These are phyloP conservation scores for Leucoraja erinaceus DNA, from an alignment of 2,113 vertebrate species.

Conservation along the genomic window DNA sequence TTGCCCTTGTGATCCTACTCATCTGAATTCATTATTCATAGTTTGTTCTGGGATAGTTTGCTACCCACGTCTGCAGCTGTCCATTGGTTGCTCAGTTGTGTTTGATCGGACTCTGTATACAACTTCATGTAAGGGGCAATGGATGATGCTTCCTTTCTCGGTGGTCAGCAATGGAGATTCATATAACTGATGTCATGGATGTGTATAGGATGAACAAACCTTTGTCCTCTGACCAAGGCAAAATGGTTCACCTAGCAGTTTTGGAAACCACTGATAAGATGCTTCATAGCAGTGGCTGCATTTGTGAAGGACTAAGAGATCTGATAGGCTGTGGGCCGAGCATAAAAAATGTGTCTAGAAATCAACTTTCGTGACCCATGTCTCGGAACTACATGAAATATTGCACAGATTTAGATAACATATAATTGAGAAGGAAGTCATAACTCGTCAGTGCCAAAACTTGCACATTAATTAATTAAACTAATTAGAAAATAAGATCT, in stretches of 20 bases:
- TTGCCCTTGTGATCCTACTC: neutral
- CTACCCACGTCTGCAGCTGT: neutral
- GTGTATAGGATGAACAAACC: neutral
- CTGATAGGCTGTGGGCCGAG: too few species aligned
- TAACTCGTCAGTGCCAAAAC: too few species aligned
- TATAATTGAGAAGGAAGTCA: too few species aligned
- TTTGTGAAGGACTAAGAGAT: neutral
- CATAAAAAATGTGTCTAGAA: too few species aligned
- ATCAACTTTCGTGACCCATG: too few species aligned
- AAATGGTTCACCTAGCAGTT: neutral
- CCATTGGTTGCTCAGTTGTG: neutral
- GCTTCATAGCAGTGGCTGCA: neutral
- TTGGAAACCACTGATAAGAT: neutral
- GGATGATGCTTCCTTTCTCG: neutral
- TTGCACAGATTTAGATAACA: too few species aligned
- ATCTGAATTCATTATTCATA: neutral
- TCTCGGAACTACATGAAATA: too few species aligned
- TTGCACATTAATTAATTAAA: too few species aligned
- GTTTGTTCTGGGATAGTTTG: neutral
- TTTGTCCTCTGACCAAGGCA: neutral
- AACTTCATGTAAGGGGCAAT: neutral
- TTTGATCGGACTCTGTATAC: neutral
- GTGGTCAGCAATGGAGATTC: neutral
- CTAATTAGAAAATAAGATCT: too few species aligned
- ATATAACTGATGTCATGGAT: neutral